Conservation (phyloP, 2,113 vertebrate genomes). For the Tachysurus vachellii region DNA sequence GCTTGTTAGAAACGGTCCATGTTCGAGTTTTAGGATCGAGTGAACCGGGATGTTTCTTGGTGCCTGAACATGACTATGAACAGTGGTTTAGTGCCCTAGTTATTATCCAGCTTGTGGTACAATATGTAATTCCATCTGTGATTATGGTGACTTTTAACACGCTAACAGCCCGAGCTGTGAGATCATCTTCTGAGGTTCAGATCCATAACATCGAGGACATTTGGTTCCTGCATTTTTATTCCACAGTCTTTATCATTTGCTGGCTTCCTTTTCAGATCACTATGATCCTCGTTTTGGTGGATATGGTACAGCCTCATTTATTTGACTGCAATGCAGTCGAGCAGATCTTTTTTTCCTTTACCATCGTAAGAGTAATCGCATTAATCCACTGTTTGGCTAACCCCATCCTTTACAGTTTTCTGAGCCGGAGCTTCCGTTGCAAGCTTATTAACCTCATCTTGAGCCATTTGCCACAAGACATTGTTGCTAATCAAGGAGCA, state of each 20-base stretch:
- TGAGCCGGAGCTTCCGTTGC: slow-evolving; percentile 84
- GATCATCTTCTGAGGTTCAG: slow-evolving; percentile 64
- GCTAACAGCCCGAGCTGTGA: slow-evolving; percentile 75
- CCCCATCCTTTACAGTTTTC: slow-evolving; percentile 93
- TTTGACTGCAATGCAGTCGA: slow-evolving; percentile 77
- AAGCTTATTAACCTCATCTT: slow-evolving; percentile 77
- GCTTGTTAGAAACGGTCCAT: slow-evolving; percentile 82
- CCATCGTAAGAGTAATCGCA: slow-evolving; percentile 78
- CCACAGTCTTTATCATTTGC: slow-evolving; percentile 78
- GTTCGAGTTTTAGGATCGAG: slow-evolving; percentile 76
- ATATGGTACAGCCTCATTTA: slow-evolving; percentile 58
- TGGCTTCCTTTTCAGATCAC: slow-evolving; percentile 88
- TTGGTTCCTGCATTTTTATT: slow-evolving; percentile 84
- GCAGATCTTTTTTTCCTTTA: slow-evolving; percentile 83
- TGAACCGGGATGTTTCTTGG: slow-evolving; percentile 85
- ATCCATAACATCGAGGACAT: slow-evolving; percentile 66
- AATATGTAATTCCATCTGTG: slow-evolving; percentile 65
- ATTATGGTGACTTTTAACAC: slow-evolving; percentile 80
- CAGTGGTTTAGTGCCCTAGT: slow-evolving; percentile 75
- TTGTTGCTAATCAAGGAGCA: slow-evolving; percentile 27
- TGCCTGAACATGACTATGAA: slow-evolving; percentile 74
- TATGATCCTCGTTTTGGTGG: slow-evolving; percentile 74
- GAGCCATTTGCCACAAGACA: slow-evolving; percentile 4
- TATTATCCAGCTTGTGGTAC: slow-evolving; percentile 80
- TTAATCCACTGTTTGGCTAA: slow-evolving; percentile 87